Evolutionary conservation across 2,113 vertebrate genomes (phyloP), one percentile per base, ranked within the genome.

Genomic region (Hippocampus guttulatus): DNA sequence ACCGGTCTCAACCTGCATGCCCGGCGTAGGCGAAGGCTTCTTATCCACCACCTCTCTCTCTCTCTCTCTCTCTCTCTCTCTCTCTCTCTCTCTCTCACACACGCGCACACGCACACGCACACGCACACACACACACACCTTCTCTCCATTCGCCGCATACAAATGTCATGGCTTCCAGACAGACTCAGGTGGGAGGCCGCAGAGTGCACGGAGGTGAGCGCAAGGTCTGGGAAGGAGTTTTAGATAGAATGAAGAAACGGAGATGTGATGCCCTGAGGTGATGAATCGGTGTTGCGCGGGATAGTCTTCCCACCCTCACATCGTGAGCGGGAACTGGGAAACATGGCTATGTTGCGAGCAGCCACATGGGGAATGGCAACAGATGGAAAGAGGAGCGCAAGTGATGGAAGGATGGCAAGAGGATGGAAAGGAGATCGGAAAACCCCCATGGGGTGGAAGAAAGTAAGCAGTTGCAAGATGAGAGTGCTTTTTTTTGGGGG

Each of bases 101-200:
- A 33, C 33, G 6, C 33, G 6, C 33, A 38, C 33, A 38, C 33
- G 6, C 33, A 38, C 33, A 38, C 0, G 0, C 33, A 38, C 33
- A 38, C 0, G 6, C 33, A 38, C 33, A 38, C 33, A 7, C 33
- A 38, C 80, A 73, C 72, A 71, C 73, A 60, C 61, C 41, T 57
- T 68, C 62, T 73, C 70, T 76, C 67, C 41, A 54, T 54, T 68
- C 12, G 2, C 62, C 30, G 74, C 80, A 85, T 78, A 76, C 77
- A 82, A 69, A 85, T 84, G 76, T 75, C 83, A 85, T 85, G 79
- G 75, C 68, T 61, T 27, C 62, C 58, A 75, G 78, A 83, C 71
- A 74, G 71, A 58, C 71, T 70, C 61, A 78, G 74, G 73, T 62
- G 79, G 76, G 75, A 74, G 70, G 55, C 64, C 18, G 52, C 71